Conservation (phyloP, 2,113 vertebrate genomes). For the Rhinoderma darwinii region DNA sequence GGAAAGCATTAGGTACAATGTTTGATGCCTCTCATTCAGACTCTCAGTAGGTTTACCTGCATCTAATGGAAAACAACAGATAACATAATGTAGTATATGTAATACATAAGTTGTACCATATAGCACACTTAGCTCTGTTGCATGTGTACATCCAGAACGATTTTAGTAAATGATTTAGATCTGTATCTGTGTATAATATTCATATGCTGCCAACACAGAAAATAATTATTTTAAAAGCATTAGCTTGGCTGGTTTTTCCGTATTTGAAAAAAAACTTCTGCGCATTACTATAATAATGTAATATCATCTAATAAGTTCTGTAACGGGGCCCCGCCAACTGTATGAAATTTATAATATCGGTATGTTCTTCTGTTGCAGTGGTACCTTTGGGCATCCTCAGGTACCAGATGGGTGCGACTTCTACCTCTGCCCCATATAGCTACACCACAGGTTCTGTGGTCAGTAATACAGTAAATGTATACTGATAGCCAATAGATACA, state of each 20-base stretch:
- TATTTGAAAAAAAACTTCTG: neutral
- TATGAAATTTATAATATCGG: too few species aligned
- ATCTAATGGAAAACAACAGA: neutral
- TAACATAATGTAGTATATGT: neutral
- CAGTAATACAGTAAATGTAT: too few species aligned
- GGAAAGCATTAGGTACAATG: too few species aligned
- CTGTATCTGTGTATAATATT: slow-evolving; percentile 6
- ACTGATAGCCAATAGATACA: too few species aligned
- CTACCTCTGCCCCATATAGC: too few species aligned
- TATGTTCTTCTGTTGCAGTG: too few species aligned
- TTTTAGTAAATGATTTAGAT: neutral
- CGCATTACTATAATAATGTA: neutral
- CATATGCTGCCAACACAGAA: neutral
- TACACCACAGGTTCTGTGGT: too few species aligned
- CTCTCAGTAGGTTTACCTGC: neutral
- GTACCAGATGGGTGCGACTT: too few species aligned
- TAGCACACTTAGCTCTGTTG: neutral
- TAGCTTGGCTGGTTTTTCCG: neutral
- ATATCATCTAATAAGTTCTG: neutral
- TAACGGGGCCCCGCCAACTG: too few species aligned
- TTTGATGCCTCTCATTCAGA: too few species aligned
- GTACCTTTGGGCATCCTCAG: too few species aligned
- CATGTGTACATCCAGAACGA: neutral
- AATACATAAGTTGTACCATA: neutral
- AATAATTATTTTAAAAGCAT: neutral